These are phyloP conservation scores for Leptopterna dolabrata DNA, from an alignment of 2,888 invertebrate genomes.

Conservation along the genomic window DNA sequence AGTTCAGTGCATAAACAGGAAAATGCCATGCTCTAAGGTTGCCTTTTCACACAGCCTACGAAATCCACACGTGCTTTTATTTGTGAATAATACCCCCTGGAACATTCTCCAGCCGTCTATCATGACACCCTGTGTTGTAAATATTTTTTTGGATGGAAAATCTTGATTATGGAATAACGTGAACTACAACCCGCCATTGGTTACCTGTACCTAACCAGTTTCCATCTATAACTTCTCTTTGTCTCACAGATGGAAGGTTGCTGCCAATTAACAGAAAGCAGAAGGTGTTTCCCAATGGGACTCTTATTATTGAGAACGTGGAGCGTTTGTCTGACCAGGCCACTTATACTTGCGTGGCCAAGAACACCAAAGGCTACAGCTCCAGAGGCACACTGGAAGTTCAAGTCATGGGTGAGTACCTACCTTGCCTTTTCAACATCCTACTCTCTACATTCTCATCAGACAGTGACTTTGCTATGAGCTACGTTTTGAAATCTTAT, in stretches of 20 bases:
- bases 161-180: too few relatives aligned
- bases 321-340: slow-evolving; percentile 93
- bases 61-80: too few relatives aligned
- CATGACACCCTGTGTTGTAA: too few relatives aligned
- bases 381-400: slow-evolving; percentile 90
- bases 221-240: background rate
- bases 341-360: slow-evolving; percentile 92
- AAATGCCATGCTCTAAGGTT: too few relatives aligned
- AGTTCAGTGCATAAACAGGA: too few relatives aligned
- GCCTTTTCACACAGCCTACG: too few relatives aligned
- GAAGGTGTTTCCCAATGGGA: slow-evolving; percentile 92
- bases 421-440: background rate
- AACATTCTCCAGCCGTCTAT: too few relatives aligned
- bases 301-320: slow-evolving; percentile 92
- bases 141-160: too few relatives aligned
- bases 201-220: too few relatives aligned
- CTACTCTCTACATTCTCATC: background rate
- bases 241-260: slow-evolving; percentile 76
- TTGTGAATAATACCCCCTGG: too few relatives aligned
- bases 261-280: slow-evolving; percentile 95
- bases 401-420: slow-evolving; percentile 93
- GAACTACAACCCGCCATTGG: too few relatives aligned
- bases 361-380: slow-evolving; percentile 90
- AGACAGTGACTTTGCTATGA: background rate
- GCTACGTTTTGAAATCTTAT: background rate